Percentiles rank a stretch among this genome's conserved stretches.
Conservation (phyloP, 2,113 vertebrate genomes). For the Melanostigma gelatinosum region DNA sequence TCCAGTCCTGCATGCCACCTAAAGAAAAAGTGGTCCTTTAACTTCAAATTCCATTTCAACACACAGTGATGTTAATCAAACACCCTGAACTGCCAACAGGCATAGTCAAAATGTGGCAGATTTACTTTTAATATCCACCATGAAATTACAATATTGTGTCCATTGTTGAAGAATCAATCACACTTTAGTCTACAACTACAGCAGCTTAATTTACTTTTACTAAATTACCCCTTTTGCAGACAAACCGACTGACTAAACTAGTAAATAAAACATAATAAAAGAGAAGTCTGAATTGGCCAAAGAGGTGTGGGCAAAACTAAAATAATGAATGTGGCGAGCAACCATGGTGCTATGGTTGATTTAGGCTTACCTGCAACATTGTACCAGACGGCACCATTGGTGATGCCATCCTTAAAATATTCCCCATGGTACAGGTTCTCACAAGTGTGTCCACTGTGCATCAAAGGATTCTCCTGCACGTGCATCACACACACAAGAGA, state of each 20-base stretch:
- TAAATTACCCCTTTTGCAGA: not conserved
- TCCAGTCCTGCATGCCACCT: slow-evolving; percentile 99
- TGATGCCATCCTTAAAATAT: slow-evolving; percentile 93
- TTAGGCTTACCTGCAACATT: slow-evolving; percentile 89
- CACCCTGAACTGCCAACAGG: not conserved
- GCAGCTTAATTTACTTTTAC: not conserved
- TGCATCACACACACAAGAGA: slow-evolving; percentile 21
- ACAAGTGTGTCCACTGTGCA: slow-evolving; percentile 94
- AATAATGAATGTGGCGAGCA: not conserved
- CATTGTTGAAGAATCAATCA: not conserved
- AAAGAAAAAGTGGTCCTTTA: slow-evolving; percentile 10
- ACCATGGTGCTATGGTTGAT: not conserved
- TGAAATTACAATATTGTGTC: not conserved
- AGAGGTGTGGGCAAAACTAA: not conserved
- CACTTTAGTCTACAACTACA: not conserved
- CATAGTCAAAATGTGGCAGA: not conserved
- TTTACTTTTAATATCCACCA: not conserved
- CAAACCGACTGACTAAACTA: not conserved
- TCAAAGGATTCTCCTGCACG: slow-evolving; percentile 89
- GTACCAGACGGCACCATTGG: slow-evolving; percentile 98
- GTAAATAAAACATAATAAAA: not conserved
- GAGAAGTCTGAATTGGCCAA: not conserved
- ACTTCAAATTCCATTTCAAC: not conserved
- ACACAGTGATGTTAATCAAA: too few relatives aligned
- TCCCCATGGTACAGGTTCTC: slow-evolving; percentile 86